Base-by-base conservation (phyloP, 2,888 invertebrate genomes). In the Tubulanus polymorphus region DNA sequence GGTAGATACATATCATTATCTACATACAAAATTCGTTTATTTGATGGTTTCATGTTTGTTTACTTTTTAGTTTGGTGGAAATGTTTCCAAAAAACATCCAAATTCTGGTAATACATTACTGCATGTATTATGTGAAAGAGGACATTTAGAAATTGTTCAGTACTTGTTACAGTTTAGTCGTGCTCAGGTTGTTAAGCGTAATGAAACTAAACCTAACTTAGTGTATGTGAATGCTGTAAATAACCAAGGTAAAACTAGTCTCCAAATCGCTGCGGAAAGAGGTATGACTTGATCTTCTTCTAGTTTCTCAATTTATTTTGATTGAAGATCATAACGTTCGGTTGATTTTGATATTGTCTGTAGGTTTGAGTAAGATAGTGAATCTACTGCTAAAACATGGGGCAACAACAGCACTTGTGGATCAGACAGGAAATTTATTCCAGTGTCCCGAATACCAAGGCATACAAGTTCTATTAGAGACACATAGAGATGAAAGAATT, bases 221-320 rank as follows among this genome's bases (percentile, higher is more conserved):
- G 54, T 73, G 48, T 69, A 71, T 52, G 63, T 75, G 30, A 73
- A 75, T 62, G 67, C 66, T 12, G 45, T 70, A 12, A 72, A 73
- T 55, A 56, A 55, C 41, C 66, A 69, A 27, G 64, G 63, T 29
- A 68, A 66, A 61, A 73, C 74, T 2, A 66, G 73, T 12, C 63
- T 75, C 20, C 72, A 74, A 53, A 37, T 72, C 46, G 74, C 74
- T 2, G 72, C 73, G 10, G 73, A 75, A 30, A 73, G 68, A 67
- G 75, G 75, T 74, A 53, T 20, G 37, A 47, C 8, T 15, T 45
- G 15, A n/a, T 15, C 12, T 15, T 8, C 26, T 48, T 15, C 27
- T 26, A 26, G 18, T 26, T 8, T 48, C 28, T 8, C 10, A 6
- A 48, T 48, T 8, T 52, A 10, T 51, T 45, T 51, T 51, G 8